Conservation (phyloP, 2,888 invertebrate genomes). For the Lucinisca nassula region DNA sequence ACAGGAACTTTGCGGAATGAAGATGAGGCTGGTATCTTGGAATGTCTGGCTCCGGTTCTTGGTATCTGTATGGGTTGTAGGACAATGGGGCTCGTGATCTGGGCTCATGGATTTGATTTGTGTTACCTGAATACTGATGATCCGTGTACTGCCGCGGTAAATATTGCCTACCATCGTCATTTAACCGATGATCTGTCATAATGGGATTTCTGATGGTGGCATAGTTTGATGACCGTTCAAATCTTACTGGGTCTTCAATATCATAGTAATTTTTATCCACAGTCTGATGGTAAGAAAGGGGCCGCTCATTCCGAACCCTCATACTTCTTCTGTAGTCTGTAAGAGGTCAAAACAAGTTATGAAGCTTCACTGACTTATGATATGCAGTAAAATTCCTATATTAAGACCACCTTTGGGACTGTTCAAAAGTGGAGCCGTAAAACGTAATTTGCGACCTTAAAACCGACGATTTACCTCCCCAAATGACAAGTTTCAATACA, state of each 20-base stretch:
- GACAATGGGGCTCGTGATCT: constrained; percentile 56
- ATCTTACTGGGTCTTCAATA: constrained; percentile 21
- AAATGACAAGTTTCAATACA: no score
- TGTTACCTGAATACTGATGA: constrained; percentile 11
- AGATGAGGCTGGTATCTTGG: constrained; percentile 63
- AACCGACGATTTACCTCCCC: no score
- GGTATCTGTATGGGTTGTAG: constrained; percentile 61
- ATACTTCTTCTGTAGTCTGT: constrained; percentile 49
- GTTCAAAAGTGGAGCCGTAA: no score
- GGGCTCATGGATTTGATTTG: constrained; percentile 23
- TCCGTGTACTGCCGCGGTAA: constrained; percentile 25
- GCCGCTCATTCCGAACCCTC: constrained; percentile 44
- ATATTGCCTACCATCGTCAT: constrained; percentile 27
- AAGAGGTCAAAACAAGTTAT: not conserved
- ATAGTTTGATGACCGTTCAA: constrained; percentile 48
- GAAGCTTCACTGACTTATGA: no score
- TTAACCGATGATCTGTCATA: constrained; percentile 5
- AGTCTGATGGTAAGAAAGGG: constrained; percentile 58
- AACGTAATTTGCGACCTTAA: no score
- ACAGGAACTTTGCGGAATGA: constrained; percentile 55
- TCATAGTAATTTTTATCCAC: constrained; percentile 26
- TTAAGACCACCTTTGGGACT: no score
- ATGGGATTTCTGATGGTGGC: constrained; percentile 55
- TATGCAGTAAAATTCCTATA: no score
- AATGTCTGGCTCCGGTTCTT: constrained; percentile 33